phyloP scores from a whole-genome alignment of 2,888 invertebrate species.

The Allacma fusca region DNA sequence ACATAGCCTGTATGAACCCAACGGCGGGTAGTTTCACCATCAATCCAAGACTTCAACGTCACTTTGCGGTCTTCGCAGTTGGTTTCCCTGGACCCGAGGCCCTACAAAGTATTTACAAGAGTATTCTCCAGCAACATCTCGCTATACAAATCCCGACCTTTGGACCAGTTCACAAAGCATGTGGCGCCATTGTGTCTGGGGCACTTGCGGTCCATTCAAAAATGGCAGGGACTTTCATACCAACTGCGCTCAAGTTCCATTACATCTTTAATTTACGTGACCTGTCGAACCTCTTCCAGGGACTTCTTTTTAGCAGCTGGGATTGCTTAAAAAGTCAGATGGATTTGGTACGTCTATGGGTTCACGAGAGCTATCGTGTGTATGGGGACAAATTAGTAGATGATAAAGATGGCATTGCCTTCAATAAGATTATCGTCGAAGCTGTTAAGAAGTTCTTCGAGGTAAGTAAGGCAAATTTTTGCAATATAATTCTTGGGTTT shows the following conservation, averaged over 20 bases:
- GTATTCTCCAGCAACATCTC: constrained; percentile 87
- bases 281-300: constrained; percentile 95
- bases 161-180: constrained; percentile 73
- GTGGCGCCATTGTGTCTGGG: constrained; percentile 79
- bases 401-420: constrained; percentile 89
- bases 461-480: no score
- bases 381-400: constrained; percentile 93
- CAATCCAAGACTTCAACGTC: constrained; percentile 89
- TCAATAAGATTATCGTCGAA: constrained; percentile 87
- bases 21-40: constrained; percentile 97
- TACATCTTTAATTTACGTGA: constrained; percentile 96
- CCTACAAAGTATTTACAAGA: constrained; percentile 84
- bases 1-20: constrained; percentile 98
- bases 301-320: constrained; percentile 86
- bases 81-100: constrained; percentile 88
- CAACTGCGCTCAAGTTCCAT: constrained; percentile 95
- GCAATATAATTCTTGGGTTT: no score
- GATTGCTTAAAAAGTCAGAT: constrained; percentile 82
- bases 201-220: constrained; percentile 87
- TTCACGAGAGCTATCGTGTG: constrained; percentile 92
- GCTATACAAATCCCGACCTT: constrained; percentile 80
- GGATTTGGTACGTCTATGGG: constrained; percentile 88
- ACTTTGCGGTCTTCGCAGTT: constrained; percentile 88
- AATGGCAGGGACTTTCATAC: constrained; percentile 85
- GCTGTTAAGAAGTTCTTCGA: constrained; percentile 93